Evolutionary conservation across 1,140 invertebrate genomes (phyloP), one percentile per base, ranked within the genome.

Genomic region (Caenorhabditis latens): DNA sequence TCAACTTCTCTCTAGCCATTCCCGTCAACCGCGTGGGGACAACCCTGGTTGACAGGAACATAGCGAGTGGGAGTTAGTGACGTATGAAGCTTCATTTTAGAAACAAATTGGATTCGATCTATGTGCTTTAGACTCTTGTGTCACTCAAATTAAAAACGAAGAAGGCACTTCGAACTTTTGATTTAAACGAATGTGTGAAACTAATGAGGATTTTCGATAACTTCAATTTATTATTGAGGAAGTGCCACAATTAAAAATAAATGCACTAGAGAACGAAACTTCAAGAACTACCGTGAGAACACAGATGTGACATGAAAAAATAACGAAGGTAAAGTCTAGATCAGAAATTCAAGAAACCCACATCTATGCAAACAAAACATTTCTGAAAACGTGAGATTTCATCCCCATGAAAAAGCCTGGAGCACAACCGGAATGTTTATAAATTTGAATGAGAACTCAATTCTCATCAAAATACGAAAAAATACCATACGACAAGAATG

Each of bases 11-110:
- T 53, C 9, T 3, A 14, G 11, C 50, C 16, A 21, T 50, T 53
- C 11, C 40, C 7, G 61, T 63, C 55, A 58, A 63, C 16, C 21
- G 61, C 11, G 57, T 5, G 11, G 40, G 42, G 21, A 65, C 61
- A 65, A 21, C 61, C 61, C 21, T 32, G 65, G 13, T 71, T 71
- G 65, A 71, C 65, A 71, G 65, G 42, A 71, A 46, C 65, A 48
- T n/a, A 46, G 9, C 24, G 63, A 71, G 65, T 71, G 65, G 65
- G 65, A 43, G 65, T 43, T 46, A 42, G 46, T 71, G 65, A 46
- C 65, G 65, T 71, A 19, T 13, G 8, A 19, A 5, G 43, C 65
- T 71, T 71, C 19, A 32, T 16, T 71, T 71, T 46, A 71, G 65
- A 71, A 71, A 46, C 43, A 46, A 71, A 71, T 71, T 63, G 19